Evolutionary conservation across 2,797 vertebrate species (phyloP), one percentile per base, ranked within the genome.

Genomic region (Sciurus carolinensis): DNA sequence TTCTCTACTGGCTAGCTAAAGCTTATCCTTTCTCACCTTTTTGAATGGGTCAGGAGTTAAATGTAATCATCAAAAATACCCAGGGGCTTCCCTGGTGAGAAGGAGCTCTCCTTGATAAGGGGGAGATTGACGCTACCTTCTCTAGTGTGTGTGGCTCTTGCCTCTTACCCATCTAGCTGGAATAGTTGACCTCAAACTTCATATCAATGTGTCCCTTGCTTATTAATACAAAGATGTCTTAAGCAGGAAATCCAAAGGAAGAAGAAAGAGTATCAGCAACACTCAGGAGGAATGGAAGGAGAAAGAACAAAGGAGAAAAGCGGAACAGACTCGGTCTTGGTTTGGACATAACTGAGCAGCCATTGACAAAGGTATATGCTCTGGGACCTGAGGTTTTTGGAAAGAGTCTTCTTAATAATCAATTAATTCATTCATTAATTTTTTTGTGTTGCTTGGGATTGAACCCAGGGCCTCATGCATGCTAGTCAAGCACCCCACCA

Each of bases 191-290:
- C 50, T 69, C 22, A 95, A 76, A 82, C 57, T 69, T 85, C 3
- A 2, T 10, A 12, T 90, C 47, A 62, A 1, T 66, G 47, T 44
- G 20, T 26, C 71, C 26, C 22, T 92, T 90, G 30, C 59, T 39
- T 64, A 30, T 59, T 20, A 77, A 24, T 36, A 28, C 18, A 69
- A 75, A 11, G 52, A 59, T 71, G 9, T 71, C 90, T 87, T 82
- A 91, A 92, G 66, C 50, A 96, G 2, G 12, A 47, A 82, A 96
- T 92, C 85, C 73, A 86, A 88, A 94, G 90, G 87, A 73, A 82
- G 36, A 57, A 22, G 54, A 9, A 28, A 75, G 8, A 59, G 9
- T 36, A 39, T 88, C 42, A 26, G 28, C 64, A 44, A 44, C 13
- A 15, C 39, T 36, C 67, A 6, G 72, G 84, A 92, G 80, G 54